Evolutionary conservation across 2,888 invertebrate species (phyloP), one percentile per base, ranked within the genome.

Genomic region (Leptinotarsa haldemani): DNA sequence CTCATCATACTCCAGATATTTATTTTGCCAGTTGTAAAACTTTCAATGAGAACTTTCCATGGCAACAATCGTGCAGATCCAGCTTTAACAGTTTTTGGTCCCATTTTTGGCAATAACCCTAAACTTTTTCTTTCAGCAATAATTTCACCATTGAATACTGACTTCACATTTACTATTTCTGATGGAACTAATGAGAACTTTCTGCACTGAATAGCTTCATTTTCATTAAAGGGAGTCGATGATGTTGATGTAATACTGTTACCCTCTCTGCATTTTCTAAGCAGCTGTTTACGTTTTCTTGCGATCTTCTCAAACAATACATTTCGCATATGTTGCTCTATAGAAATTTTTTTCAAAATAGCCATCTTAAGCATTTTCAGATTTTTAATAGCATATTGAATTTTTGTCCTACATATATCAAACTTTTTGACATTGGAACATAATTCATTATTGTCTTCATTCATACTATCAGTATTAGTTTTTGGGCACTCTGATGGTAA

Each of bases 51-150:
- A 5, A 79, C 77, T 16, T 65, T 68, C 84, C 84, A 85, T 1
- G 84, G 84, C 22, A 84, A 69, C 66, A 85, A 70, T 48, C 84
- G 70, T 22, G 83, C 80, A 63, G 81, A 83, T 16, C 81, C 80
- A 2, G 76, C 79, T 16, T 74, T n/a, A 7, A 77, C 72, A 2
- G 78, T 75, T 72, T 77, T 78, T 0, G 80, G 48, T 30, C 79
- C 80, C 69, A 82, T 79, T 70, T 80, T 81, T 18, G 76, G 74
- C n/a, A 82, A 65, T 65, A 80, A 70, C 4, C 78, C 79, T 47
- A 77, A 66, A 63, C 81, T 80, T 15, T 65, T 72, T 22, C 63
- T 61, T 56, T 79, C 78, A 15, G 79, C 75, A 66, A 81, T 80
- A 66, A 80, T 80, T 78, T 80, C 83, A 16, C 80, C 82, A n/a